Conservation (phyloP, 2,113 vertebrate species). For the Callithrix jacchus region DNA sequence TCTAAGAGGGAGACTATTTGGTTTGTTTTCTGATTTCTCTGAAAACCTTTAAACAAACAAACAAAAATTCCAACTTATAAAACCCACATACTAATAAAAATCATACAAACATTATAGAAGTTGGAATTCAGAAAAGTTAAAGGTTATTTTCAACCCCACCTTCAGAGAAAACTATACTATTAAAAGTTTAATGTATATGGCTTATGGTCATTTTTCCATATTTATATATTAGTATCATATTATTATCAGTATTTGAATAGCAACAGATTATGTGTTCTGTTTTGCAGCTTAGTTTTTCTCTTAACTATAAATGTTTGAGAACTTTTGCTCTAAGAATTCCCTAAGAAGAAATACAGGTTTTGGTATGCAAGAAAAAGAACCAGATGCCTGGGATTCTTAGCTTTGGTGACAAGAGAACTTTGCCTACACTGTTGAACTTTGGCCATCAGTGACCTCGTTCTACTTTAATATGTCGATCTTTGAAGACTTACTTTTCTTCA, state of each 20-base stretch:
- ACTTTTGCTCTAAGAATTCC: not conserved
- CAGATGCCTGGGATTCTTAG: not conserved
- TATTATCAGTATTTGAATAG: not conserved
- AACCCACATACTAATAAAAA: slow-evolving; percentile 40
- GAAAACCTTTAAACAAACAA: slow-evolving; percentile 44
- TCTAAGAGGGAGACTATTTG: not conserved
- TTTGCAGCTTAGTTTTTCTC: not conserved
- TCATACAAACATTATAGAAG: not conserved
- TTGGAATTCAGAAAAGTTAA: slow-evolving; percentile 46
- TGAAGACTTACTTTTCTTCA: not conserved
- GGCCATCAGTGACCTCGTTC: slow-evolving; percentile 37
- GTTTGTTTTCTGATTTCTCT: slow-evolving; percentile 38
- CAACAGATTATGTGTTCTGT: not conserved
- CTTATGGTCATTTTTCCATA: not conserved
- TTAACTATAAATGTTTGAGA: not conserved
- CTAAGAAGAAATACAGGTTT: not conserved
- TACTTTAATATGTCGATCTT: slow-evolving; percentile 36
- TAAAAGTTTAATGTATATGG: not conserved
- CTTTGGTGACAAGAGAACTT: not conserved
- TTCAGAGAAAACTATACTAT: not conserved
- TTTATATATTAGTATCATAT: not conserved
- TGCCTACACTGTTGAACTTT: not conserved
- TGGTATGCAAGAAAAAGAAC: not conserved
- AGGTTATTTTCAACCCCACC: not conserved
- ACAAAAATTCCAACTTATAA: slow-evolving; percentile 40